A percentile compares a stretch with the other conserved stretches of the same genome.
Evolutionary conservation across 2,797 vertebrate species (phyloP).

Genomic region (Melanogrammus aeglefinus): DNA sequence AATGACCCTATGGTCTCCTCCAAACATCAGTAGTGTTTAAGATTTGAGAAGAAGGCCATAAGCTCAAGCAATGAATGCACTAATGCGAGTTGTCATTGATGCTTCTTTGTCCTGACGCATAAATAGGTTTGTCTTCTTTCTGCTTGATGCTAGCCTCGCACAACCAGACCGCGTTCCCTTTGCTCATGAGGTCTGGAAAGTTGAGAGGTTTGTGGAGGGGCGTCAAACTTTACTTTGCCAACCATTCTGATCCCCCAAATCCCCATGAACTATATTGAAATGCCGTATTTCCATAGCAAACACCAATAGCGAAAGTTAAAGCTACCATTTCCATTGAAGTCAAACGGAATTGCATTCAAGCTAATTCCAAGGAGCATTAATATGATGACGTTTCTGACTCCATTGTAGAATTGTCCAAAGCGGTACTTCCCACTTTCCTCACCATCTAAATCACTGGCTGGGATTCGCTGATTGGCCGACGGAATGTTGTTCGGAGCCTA

Average conservation of each 20-base stretch:
- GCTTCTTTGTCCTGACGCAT: not conserved
- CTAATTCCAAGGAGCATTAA: not conserved
- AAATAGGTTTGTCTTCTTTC: not conserved
- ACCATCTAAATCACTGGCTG: not conserved
- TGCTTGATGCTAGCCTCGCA: not conserved
- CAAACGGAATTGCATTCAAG: not conserved
- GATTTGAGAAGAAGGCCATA: not conserved
- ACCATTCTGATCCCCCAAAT: not conserved
- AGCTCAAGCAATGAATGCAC: not conserved
- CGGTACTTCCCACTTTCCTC: not conserved
- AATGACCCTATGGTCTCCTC: not conserved
- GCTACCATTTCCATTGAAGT: not conserved
- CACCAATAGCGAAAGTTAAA: not conserved
- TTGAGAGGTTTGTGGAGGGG: not conserved
- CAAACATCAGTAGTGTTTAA: not conserved
- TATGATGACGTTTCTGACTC: not conserved
- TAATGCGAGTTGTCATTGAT: not conserved
- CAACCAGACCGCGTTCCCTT: not conserved
- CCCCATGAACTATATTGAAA: not conserved
- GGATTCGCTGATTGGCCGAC: not conserved
- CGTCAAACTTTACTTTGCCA: not conserved
- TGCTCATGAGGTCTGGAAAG: not conserved
- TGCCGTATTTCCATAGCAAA: not conserved
- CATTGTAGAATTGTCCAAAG: not conserved
- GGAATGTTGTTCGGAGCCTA: not conserved